Base-by-base conservation (phyloP, 2,888 invertebrate genomes). In the Eupithecia abbreviata region DNA sequence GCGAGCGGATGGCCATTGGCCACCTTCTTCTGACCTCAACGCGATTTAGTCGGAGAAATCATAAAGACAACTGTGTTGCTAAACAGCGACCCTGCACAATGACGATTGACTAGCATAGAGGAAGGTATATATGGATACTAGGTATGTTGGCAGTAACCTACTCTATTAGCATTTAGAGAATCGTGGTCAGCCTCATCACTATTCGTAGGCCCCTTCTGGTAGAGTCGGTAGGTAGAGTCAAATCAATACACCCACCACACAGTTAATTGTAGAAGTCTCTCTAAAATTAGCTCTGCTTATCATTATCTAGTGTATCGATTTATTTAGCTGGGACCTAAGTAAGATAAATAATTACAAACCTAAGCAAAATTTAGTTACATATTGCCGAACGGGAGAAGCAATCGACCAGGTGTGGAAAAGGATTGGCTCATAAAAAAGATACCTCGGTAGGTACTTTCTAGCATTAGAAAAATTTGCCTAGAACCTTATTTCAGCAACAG, bases 41-140 rank as follows among this genome's bases (percentile, higher is more conserved):
- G 30, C 30, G 30, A 30, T 30, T 30, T 30, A 1, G 30, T 30
- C 30, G 30, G 30, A 74, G 76, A 75, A 74, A 76, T 77, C 77
- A 72, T 77, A 78, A 76, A 12, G 62, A 30, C n/a, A 62, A 69
- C 51, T 75, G 74, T 80, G 80, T 81, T 81, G 77, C 80, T 77
- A 81, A 18, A 80, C 75, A 72, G 51, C 6, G 5, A 9, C 42
- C 10, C 15, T 15, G 42, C 66, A 15, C n/a, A 42, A 66, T 68
- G n/a, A 15, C 15, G 13, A 15, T 1, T 15, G 42, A 66, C 30
- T 30, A 30, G 30, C 30, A 30, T 1, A 30, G 30, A 30, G 30
- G 30, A 30, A 30, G 30, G 30, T 30, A 30, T 30, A 30, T 30
- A 30, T 30, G 30, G 30, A 1, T 30, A 30, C 30, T 30, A 30